Percentiles rank a stretch among this genome's conserved stretches.
These are phyloP conservation scores for Plagodis pulveraria DNA, from an alignment of 2,888 invertebrate genomes.

Conservation along the genomic window DNA sequence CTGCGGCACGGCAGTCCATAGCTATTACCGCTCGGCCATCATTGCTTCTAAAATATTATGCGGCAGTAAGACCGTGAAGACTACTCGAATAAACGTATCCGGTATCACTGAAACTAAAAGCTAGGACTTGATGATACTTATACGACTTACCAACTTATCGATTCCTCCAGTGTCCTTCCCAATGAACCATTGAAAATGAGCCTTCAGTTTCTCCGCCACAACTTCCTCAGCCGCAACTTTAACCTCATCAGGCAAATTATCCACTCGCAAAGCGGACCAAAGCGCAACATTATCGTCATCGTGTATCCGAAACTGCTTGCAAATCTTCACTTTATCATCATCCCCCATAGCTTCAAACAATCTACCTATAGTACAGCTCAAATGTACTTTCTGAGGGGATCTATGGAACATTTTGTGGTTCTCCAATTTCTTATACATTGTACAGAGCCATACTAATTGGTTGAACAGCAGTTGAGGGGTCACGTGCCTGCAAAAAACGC, in stretches of 20 bases:
- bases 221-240: slow-evolving; percentile 43
- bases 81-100: too few species aligned
- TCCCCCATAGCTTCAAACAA: slow-evolving; percentile 54
- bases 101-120: too few species aligned
- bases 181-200: slow-evolving; percentile 17
- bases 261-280: slow-evolving; percentile 59
- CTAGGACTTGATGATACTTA: too few species aligned
- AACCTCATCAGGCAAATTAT: slow-evolving; percentile 51
- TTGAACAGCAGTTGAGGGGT: slow-evolving; percentile 46
- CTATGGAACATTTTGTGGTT: slow-evolving; percentile 43
- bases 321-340: slow-evolving; percentile 57
- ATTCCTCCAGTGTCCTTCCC: slow-evolving; percentile 31
- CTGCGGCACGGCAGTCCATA: too few species aligned
- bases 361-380: slow-evolving; percentile 51
- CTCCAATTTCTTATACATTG: slow-evolving; percentile 59
- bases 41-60: too few species aligned
- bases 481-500: slow-evolving; percentile 49
- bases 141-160: slow-evolving; percentile 10
- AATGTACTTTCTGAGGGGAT: slow-evolving; percentile 62
- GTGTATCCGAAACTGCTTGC: slow-evolving; percentile 50
- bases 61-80: too few species aligned
- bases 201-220: slow-evolving; percentile 45
- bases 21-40: too few species aligned
- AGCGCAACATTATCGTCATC: slow-evolving; percentile 50
- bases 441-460: slow-evolving; percentile 56